Conservation (phyloP, 2,888 invertebrate genomes). For the Drosophila robusta region DNA sequence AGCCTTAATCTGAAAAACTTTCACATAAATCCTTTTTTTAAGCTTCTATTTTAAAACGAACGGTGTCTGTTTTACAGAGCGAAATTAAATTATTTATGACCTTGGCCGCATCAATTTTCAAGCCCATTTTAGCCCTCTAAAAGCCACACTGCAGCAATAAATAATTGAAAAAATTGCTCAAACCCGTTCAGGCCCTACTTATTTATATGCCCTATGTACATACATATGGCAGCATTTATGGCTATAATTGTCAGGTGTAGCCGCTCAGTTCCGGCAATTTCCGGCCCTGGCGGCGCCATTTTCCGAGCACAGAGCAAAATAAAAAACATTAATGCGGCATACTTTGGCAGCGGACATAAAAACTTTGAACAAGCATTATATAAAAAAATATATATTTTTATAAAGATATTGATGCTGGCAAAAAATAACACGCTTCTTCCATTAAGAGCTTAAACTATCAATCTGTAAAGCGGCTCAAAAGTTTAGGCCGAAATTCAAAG, state of each 20-base stretch:
- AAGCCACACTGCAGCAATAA: constrained; percentile 47
- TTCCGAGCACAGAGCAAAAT: constrained; percentile 8
- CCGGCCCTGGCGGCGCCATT: constrained; percentile 45
- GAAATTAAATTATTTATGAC: constrained; percentile 36
- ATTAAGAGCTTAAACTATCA: constrained; percentile 75
- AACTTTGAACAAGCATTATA: constrained; percentile 35
- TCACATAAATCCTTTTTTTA: too few species aligned
- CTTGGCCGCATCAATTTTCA: constrained; percentile 49
- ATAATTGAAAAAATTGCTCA: constrained; percentile 44
- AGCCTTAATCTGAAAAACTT: too few species aligned
- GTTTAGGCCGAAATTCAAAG: constrained; percentile 27
- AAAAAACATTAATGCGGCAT: constrained; percentile 32
- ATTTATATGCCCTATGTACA: constrained; percentile 2
- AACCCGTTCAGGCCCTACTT: constrained; percentile 9
- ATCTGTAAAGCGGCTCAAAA: constrained; percentile 41
- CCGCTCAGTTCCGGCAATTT: constrained; percentile 71
- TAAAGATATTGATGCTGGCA: constrained; percentile 16
- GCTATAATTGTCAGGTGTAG: constrained; percentile 75
- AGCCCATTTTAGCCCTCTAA: constrained; percentile 54
- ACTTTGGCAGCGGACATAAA: constrained; percentile 50
- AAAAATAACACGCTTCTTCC: constrained; percentile 56
- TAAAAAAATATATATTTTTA: constrained; percentile 32
- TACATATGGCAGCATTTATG: constrained; percentile 45
- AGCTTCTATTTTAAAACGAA: constrained; percentile 2
- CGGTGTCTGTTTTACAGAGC: background rate